Conservation (phyloP, 2,797 vertebrate genomes). For the Smutsia gigantea region DNA sequence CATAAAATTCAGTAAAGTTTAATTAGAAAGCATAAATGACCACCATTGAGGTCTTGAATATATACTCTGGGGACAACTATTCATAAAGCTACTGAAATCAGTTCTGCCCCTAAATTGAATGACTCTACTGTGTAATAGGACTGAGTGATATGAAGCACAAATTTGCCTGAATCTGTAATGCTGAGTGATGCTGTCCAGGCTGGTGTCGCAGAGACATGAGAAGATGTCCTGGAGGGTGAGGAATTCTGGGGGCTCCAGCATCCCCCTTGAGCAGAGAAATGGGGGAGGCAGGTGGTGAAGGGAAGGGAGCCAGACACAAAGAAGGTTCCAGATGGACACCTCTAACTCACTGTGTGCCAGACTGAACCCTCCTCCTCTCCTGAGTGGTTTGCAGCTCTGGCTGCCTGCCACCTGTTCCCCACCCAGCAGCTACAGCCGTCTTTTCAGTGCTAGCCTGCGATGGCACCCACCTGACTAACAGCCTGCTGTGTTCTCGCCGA, state of each 20-base stretch:
- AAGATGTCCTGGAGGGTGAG: neutral
- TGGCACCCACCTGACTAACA: no score
- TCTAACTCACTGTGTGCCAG: neutral
- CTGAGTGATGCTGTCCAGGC: rapidly evolving
- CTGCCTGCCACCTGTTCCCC: neutral
- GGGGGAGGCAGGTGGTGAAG: neutral
- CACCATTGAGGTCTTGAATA: neutral
- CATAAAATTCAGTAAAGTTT: neutral
- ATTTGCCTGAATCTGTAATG: neutral
- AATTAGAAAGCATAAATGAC: neutral
- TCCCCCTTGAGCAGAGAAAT: neutral
- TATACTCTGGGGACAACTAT: neutral
- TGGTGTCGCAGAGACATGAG: neutral
- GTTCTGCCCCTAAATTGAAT: neutral
- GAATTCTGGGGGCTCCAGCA: neutral
- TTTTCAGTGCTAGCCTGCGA: neutral
- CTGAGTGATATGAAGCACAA: neutral
- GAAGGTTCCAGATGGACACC: neutral
- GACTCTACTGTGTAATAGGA: neutral
- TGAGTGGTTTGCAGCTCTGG: neutral
- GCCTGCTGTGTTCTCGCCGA: neutral
- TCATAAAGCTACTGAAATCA: neutral
- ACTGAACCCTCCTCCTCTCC: neutral
- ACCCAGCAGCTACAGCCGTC: neutral
- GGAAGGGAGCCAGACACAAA: neutral